Conservation (phyloP, 2,888 invertebrate species). For the Protula sp. region DNA sequence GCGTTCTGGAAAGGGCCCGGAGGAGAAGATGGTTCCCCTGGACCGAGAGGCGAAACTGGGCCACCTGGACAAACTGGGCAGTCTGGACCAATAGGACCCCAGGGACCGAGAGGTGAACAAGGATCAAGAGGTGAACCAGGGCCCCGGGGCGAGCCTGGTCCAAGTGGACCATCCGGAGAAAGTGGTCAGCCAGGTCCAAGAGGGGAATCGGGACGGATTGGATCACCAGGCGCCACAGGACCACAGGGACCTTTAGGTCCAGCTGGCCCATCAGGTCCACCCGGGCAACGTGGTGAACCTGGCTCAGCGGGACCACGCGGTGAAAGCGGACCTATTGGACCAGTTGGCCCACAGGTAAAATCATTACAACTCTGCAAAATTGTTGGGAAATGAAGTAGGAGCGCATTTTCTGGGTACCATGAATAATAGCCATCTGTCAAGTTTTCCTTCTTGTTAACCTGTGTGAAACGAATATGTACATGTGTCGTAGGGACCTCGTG, state of each 20-base stretch:
- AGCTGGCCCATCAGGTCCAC: conserved; percentile 9
- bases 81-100: conserved; percentile 2
- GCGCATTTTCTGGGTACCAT: no score
- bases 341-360: conserved; percentile 9
- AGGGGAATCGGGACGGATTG: conserved; percentile 8
- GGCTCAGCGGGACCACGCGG: conserved; percentile 25
- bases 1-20: no score
- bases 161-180: background rate
- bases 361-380: conserved; percentile 4
- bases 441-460: no score
- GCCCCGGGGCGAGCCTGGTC: conserved; percentile 4
- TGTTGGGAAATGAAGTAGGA: no score
- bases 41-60: conserved; percentile 9
- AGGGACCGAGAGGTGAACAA: conserved; percentile 4
- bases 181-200: background rate
- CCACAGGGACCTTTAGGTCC: conserved; percentile 3
- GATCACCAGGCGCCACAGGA: conserved; percentile 8
- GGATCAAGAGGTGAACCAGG: conserved; percentile 14
- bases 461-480: no score
- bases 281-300: conserved; percentile 7
- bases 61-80: conserved; percentile 3
- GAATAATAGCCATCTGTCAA: no score
- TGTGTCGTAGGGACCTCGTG: no score
- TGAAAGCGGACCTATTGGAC: conserved; percentile 8
- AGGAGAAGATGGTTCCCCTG: no score